Conservation (phyloP, 2,797 vertebrate species). For the Oreonectes daqikongensis region DNA sequence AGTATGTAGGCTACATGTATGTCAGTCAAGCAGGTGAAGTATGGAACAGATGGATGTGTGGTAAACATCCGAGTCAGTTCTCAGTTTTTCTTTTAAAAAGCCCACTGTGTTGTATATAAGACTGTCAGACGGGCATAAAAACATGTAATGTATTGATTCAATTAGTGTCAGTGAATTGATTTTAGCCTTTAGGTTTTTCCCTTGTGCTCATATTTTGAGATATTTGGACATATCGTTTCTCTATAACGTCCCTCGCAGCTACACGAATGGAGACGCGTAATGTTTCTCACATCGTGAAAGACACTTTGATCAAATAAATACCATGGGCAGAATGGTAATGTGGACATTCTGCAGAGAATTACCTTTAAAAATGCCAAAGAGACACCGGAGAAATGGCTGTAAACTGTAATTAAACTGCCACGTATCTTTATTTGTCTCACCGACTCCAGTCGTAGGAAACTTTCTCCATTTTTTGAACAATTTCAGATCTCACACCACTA, state of each 20-base stretch:
- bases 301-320: conserved; percentile 28
- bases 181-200: conserved; percentile 31
- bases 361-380: conserved; percentile 5
- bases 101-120: background rate
- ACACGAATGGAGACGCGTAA: conserved; percentile 23
- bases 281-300: conserved; percentile 16
- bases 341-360: conserved; percentile 12
- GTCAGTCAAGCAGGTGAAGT: background rate
- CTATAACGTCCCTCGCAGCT: conserved; percentile 24
- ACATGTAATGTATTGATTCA: conserved; percentile 35
- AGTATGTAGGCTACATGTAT: too few relatives aligned
- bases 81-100: background rate
- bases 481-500: too few relatives aligned
- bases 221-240: conserved; percentile 16
- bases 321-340: conserved; percentile 13
- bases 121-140: conserved; percentile 31
- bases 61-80: conserved; percentile 11
- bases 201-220: conserved; percentile 16
- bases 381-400: background rate
- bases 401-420: conserved; percentile 27
- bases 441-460: background rate
- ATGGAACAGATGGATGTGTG: background rate
- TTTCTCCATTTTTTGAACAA: background rate
- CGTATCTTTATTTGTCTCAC: conserved; percentile 7
- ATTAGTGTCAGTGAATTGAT: conserved; percentile 37